Evolutionary conservation across 2,797 vertebrate genomes (phyloP).

Genomic region (Catamblyrhynchus diadema): DNA sequence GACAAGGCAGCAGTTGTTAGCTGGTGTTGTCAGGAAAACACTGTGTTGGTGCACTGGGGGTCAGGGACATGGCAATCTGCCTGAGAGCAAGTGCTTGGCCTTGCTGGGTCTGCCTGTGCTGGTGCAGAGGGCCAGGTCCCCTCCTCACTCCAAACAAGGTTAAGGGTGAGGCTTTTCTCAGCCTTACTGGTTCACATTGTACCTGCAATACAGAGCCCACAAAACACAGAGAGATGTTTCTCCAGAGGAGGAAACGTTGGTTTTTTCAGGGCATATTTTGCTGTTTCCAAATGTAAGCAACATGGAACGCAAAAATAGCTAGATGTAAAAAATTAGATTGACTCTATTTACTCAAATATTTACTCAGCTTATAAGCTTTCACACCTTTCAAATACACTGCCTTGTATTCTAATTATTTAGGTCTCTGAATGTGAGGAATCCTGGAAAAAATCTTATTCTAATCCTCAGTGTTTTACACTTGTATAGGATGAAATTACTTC

Average conservation of each 20-base stretch:
- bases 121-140: background rate
- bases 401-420: background rate
- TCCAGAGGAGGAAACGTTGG: background rate
- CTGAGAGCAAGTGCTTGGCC: background rate
- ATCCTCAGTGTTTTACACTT: background rate
- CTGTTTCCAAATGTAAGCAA: background rate
- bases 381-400: background rate
- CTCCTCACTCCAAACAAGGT: background rate
- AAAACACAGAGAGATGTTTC: background rate
- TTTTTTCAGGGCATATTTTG: background rate
- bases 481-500: background rate
- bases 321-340: background rate
- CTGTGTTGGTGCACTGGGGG: background rate
- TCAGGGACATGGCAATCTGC: background rate
- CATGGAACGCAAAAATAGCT: background rate
- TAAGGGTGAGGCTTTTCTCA: background rate
- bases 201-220: background rate
- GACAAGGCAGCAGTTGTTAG: background rate
- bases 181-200: background rate
- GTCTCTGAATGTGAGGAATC: background rate
- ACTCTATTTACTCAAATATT: background rate
- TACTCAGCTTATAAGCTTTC: background rate
- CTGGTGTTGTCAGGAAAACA: background rate
- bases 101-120: background rate
- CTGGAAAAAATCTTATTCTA: background rate